These are phyloP conservation scores for Sapayoa aenigma DNA, from an alignment of 2,113 vertebrate species.

Conservation along the genomic window DNA sequence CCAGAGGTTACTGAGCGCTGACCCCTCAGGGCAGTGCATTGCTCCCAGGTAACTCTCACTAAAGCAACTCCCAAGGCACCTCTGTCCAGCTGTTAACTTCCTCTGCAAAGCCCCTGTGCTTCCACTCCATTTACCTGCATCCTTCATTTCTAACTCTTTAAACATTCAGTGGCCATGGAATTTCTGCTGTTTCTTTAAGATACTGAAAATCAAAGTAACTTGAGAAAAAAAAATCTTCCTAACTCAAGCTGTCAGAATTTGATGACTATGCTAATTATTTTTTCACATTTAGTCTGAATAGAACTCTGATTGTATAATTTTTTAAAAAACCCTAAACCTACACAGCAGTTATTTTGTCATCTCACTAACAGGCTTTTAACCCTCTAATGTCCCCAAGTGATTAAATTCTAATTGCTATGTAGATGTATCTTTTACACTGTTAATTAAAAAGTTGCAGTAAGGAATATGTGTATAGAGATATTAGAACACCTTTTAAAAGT, in stretches of 20 bases:
- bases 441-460: background rate
- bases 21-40: background rate
- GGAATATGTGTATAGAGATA: background rate
- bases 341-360: background rate
- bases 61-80: background rate
- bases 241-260: conserved; percentile 20
- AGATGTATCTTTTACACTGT: background rate
- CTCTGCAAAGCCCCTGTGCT: background rate
- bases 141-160: background rate
- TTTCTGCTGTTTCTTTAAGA: conserved; percentile 2
- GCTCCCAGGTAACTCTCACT: background rate
- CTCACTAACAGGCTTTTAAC: background rate
- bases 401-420: background rate
- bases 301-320: background rate
- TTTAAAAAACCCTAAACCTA: background rate
- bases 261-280: conserved; percentile 26
- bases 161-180: background rate
- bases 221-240: background rate
- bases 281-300: conserved; percentile 16
- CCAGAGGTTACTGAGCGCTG: background rate
- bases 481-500: background rate
- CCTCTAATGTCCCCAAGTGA: background rate
- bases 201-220: background rate
- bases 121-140: background rate
- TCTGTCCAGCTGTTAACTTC: background rate